Evolutionary conservation across 2,797 vertebrate genomes (phyloP).

Genomic region (Phataginus tricuspis): DNA sequence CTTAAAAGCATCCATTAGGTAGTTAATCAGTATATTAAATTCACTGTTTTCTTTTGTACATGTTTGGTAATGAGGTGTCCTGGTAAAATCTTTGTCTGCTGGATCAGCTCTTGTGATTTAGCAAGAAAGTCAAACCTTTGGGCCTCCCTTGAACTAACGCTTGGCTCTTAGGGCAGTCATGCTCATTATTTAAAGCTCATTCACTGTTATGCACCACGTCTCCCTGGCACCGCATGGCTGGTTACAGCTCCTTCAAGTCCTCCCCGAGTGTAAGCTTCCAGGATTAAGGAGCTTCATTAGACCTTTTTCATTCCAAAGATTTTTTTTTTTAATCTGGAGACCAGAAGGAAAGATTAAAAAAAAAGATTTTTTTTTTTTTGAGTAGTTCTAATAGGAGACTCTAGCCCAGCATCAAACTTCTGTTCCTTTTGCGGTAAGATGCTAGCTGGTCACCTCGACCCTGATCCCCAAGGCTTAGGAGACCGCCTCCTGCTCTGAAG

Average conservation of each 20-base stretch:
- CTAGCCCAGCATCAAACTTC: background rate
- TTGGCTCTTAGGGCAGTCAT: background rate
- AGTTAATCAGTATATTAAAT: background rate
- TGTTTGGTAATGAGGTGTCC: background rate
- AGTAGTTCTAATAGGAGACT: background rate
- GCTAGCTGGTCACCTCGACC: slow-evolving; percentile 32
- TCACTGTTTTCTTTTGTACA: background rate
- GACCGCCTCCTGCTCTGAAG: slow-evolving; percentile 27
- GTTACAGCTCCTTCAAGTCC: background rate
- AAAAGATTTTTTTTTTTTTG: background rate
- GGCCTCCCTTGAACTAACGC: background rate
- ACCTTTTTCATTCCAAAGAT: background rate
- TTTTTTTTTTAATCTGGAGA: slow-evolving; percentile 28
- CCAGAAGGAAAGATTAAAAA: background rate
- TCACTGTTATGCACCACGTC: background rate
- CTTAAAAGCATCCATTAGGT: background rate
- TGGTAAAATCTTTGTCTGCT: background rate
- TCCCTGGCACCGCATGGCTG: background rate
- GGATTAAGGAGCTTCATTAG: background rate
- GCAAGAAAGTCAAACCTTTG: background rate
- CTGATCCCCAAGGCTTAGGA: background rate
- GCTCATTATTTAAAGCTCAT: background rate
- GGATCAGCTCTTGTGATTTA: background rate
- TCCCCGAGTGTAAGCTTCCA: background rate
- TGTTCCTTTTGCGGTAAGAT: background rate